Percentiles rank a stretch among this genome's conserved stretches.
Conservation (phyloP, 2,113 vertebrate genomes). For the Todiramphus saurophagus region DNA sequence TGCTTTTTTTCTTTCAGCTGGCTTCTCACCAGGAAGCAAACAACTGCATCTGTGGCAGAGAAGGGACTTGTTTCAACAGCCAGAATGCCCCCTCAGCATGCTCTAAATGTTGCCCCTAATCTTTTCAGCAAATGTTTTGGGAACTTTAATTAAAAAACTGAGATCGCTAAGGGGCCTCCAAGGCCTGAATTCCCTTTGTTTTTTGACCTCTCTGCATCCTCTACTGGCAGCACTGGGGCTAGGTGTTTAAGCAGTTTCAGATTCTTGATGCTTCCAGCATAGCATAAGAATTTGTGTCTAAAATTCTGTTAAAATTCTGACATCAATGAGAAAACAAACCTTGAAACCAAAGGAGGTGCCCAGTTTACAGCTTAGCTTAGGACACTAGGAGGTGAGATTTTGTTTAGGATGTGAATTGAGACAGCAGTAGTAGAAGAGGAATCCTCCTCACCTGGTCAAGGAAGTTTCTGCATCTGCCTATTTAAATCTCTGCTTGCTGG, state of each 20-base stretch:
- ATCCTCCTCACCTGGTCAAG: not conserved
- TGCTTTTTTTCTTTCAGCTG: not conserved
- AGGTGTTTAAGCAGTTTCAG: not conserved
- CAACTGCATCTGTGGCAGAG: constrained; percentile 13
- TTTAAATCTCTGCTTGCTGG: not conserved
- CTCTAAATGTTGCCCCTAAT: not conserved
- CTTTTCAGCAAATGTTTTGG: not conserved
- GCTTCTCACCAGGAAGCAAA: not conserved
- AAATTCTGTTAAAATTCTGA: not conserved
- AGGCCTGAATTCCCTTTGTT: not conserved
- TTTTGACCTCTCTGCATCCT: not conserved
- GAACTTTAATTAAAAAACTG: not conserved
- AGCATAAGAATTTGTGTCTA: not conserved
- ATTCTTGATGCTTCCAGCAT: not conserved
- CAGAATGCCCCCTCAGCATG: not conserved
- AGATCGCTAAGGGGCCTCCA: not conserved
- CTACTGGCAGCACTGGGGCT: not conserved
- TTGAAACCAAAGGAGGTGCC: not conserved
- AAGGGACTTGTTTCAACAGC: not conserved
- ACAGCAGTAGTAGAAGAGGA: not conserved
- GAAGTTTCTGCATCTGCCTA: not conserved
- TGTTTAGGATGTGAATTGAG: not conserved
- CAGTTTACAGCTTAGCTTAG: not conserved
- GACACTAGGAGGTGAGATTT: not conserved
- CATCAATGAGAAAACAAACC: not conserved